Evolutionary conservation across 2,888 invertebrate species (phyloP).

Genomic region (Coelinius sp.): DNA sequence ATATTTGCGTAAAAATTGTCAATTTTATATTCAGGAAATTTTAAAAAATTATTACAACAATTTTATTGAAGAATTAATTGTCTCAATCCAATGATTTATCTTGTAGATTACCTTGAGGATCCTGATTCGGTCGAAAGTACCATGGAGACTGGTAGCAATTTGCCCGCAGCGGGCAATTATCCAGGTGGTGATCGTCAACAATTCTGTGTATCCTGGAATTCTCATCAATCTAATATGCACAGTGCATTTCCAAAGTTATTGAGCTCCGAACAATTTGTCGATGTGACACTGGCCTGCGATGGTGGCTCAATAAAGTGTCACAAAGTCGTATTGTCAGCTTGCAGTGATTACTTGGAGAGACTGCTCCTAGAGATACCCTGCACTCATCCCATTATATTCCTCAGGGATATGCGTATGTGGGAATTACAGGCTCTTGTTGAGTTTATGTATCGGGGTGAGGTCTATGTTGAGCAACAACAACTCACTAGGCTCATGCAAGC

Average conservation of each 20-base stretch:
- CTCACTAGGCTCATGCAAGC: slow-evolving; percentile 67
- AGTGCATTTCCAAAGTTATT: slow-evolving; percentile 84
- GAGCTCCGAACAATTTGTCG: slow-evolving; percentile 86
- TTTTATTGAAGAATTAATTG: not conserved
- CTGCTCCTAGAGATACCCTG: slow-evolving; percentile 88
- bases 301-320: slow-evolving; percentile 89
- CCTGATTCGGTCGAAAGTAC: slow-evolving; percentile 6
- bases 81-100: slow-evolving; percentile 9
- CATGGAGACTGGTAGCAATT: slow-evolving; percentile 64
- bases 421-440: slow-evolving; percentile 68
- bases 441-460: slow-evolving; percentile 69
- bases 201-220: slow-evolving; percentile 87
- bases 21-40: too few relatives aligned
- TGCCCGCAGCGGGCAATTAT: slow-evolving; percentile 61
- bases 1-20: too few relatives aligned
- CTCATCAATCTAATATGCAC: slow-evolving; percentile 85
- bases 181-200: slow-evolving; percentile 71
- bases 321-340: slow-evolving; percentile 87
- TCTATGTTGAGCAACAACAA: slow-evolving; percentile 68
- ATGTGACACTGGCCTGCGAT: slow-evolving; percentile 90
- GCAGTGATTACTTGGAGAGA: slow-evolving; percentile 87
- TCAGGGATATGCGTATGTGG: slow-evolving; percentile 81
- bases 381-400: slow-evolving; percentile 86
- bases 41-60: too few relatives aligned
- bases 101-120: slow-evolving; percentile 20